Percentiles rank a stretch among this genome's conserved stretches.
phyloP scores from a whole-genome alignment of 2,888 invertebrate species.

The Druceiella hillmani region DNA sequence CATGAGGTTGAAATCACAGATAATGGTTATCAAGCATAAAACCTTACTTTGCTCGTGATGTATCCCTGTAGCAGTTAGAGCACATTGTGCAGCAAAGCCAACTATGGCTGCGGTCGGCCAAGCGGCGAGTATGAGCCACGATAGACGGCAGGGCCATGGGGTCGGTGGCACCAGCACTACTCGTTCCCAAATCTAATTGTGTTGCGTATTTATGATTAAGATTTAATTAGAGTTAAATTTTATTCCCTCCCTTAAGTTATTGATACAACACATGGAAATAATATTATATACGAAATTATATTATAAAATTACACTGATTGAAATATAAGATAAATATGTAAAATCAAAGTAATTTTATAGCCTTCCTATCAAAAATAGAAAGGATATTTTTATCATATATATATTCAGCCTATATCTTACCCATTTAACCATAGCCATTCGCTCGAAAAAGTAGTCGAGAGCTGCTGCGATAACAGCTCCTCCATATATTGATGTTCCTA shows the following conservation, averaged over 20 bases:
- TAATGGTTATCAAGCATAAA: no score
- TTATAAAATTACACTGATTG: no score
- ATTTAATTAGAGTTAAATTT: no score
- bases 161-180: constrained; percentile 52
- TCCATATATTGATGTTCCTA: constrained; percentile 72
- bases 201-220: constrained; percentile 5
- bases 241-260: no score
- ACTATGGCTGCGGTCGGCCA: constrained; percentile 68
- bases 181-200: constrained; percentile 60
- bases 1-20: no score
- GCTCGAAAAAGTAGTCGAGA: constrained; percentile 71
- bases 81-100: constrained; percentile 63
- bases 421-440: constrained; percentile 65
- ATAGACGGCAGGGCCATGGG: constrained; percentile 61
- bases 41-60: constrained; percentile 60
- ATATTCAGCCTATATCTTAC: no score
- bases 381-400: no score
- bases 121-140: constrained; percentile 66
- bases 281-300: no score
- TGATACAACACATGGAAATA: no score
- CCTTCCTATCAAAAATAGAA: no score
- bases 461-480: constrained; percentile 65
- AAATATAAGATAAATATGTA: no score
- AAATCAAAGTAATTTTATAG: no score
- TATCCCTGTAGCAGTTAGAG: constrained; percentile 62